Conservation (phyloP, 1,140 invertebrate genomes). For the Caenorhabditis briggsae region DNA sequence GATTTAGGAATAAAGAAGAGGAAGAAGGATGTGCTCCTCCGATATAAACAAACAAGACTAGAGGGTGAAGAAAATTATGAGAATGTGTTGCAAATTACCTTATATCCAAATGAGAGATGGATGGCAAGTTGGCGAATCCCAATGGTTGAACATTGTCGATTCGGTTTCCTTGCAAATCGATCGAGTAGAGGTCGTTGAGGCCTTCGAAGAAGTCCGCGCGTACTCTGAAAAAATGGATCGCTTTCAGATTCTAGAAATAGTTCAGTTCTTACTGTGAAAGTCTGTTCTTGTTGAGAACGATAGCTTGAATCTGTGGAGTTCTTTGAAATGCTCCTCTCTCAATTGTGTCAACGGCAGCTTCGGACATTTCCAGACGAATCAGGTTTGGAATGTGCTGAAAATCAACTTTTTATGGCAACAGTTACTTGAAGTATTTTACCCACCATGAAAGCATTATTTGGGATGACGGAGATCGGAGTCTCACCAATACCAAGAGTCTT, state of each 20-base stretch:
- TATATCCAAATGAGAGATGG: constrained; percentile 76
- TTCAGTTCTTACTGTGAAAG: constrained; percentile 71
- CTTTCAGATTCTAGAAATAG: background rate
- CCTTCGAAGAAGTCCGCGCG: constrained; percentile 76
- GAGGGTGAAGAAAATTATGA: background rate
- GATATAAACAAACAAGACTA: constrained; percentile 41
- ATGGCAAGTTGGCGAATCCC: constrained; percentile 77
- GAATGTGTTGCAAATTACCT: constrained; percentile 62
- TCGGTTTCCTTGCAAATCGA: constrained; percentile 77
- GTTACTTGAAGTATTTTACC: constrained; percentile 51
- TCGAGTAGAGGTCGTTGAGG: constrained; percentile 76
- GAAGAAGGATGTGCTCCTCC: constrained; percentile 1
- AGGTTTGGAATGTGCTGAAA: constrained; percentile 76
- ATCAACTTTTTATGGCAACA: too few relatives aligned
- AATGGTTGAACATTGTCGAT: constrained; percentile 73
- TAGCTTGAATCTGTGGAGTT: constrained; percentile 76
- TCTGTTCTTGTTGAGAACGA: constrained; percentile 77
- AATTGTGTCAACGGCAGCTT: constrained; percentile 75
- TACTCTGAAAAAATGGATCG: constrained; percentile 67
- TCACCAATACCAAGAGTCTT: constrained; percentile 77
- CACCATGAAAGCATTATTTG: constrained; percentile 76
- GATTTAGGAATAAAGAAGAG: constrained; percentile 24
- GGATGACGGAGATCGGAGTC: constrained; percentile 77
- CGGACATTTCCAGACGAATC: constrained; percentile 77
- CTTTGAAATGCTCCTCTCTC: constrained; percentile 77